Percentiles rank a stretch among this genome's conserved stretches.
phyloP scores from a whole-genome alignment of 37 sponge, comb jelly and placozoan species.

The Beroe forskalii region DNA sequence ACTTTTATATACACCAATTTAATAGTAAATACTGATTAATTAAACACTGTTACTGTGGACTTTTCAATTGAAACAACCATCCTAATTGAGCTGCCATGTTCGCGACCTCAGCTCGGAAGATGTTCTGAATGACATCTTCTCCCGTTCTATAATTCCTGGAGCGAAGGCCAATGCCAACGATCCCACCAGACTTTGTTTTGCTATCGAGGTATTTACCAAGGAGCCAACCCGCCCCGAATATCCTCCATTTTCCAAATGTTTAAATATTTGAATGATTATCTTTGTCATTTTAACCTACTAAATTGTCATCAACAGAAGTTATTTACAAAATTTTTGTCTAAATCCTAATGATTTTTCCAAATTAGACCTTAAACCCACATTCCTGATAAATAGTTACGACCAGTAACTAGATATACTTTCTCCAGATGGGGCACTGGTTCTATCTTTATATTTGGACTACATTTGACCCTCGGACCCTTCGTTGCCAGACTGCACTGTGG shows the following conservation, averaged over 20 bases:
- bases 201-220: constrained; percentile 49
- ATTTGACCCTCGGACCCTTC: background rate
- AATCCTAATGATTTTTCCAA: background rate
- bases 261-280: no score
- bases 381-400: no score
- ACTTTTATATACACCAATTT: no score
- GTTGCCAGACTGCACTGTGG: constrained; percentile 6
- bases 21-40: no score
- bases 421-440: constrained; percentile 47
- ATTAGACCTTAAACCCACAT: background rate
- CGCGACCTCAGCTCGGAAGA: background rate
- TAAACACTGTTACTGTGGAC: no score
- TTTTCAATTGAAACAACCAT: no score
- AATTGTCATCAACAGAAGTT: no score
- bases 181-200: constrained; percentile 17
- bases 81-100: no score
- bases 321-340: no score
- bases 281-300: no score
- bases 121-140: constrained; percentile 5
- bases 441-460: constrained; percentile 61
- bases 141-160: background rate
- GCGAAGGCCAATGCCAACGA: background rate
- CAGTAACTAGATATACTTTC: background rate
- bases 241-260: no score
- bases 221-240: no score